Evolutionary conservation across 2,888 invertebrate genomes (phyloP).

Genomic region (Sepioteuthis lessoniana): DNA sequence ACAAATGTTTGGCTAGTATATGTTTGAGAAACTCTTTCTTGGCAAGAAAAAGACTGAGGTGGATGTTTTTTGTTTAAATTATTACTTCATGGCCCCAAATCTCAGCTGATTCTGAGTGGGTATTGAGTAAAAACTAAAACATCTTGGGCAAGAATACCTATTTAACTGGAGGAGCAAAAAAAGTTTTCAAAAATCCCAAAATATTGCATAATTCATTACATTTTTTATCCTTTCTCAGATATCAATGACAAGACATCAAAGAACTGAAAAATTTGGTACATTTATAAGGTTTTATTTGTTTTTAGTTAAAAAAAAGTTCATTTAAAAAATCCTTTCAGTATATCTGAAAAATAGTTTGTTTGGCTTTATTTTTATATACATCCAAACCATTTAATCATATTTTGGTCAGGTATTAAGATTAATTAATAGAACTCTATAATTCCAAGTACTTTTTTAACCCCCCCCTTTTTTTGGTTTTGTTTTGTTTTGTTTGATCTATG

Average conservation of each 20-base stretch:
- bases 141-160: not conserved
- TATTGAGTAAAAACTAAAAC: not conserved
- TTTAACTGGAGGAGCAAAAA: not conserved
- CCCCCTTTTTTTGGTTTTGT: not conserved
- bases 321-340: not conserved
- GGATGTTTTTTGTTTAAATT: not conserved
- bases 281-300: not conserved
- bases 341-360: not conserved
- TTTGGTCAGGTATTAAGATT: not conserved
- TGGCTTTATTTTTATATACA: not conserved
- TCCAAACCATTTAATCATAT: not conserved
- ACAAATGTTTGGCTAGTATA: not conserved
- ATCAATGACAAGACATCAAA: not conserved
- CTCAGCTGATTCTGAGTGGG: not conserved
- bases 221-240: slow-evolving; percentile 4
- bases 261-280: not conserved
- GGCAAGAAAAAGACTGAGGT: slow-evolving; percentile 33
- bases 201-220: not conserved
- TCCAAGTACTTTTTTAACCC: not conserved
- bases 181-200: not conserved
- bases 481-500: not conserved
- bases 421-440: not conserved
- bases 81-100: not conserved
- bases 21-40: not conserved
- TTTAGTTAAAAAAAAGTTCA: not conserved